Percentiles rank a stretch among this genome's conserved stretches.
Conservation (phyloP, 2,888 invertebrate species). For the Nycteola revayana region DNA sequence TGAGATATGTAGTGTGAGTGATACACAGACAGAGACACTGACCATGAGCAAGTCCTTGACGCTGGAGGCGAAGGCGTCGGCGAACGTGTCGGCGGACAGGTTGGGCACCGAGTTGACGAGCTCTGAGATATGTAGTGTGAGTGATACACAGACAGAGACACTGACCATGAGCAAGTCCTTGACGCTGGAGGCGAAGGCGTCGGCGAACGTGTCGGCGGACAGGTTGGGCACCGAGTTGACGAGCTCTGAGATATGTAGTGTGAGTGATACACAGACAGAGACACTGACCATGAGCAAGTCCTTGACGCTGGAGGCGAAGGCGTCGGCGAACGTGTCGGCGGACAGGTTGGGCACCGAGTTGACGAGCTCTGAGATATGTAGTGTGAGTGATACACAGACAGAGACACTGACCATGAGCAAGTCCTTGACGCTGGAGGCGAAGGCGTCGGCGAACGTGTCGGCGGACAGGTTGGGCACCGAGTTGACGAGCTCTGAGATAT, state of each 20-base stretch:
- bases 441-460: conserved; percentile 96
- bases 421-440: conserved; percentile 98
- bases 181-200: conserved; percentile 97
- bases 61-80: conserved; percentile 96
- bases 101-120: conserved; percentile 96
- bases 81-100: conserved; percentile 93
- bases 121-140: conserved; percentile 91
- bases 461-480: conserved; percentile 94
- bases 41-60: conserved; percentile 99
- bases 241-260: conserved; percentile 93
- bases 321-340: conserved; percentile 93
- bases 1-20: conserved; percentile 91
- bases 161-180: conserved; percentile 97
- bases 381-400: too few relatives aligned
- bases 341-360: conserved; percentile 96
- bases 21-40: conserved; percentile 1
- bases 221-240: conserved; percentile 96
- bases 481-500: conserved; percentile 95
- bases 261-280: too few relatives aligned
- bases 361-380: too few relatives aligned
- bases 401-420: conserved; percentile 80
- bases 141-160: background rate
- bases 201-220: conserved; percentile 92
- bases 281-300: conserved; percentile 93
- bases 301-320: conserved; percentile 98